Evolutionary conservation across 1,140 invertebrate species (phyloP), one percentile per base, ranked within the genome.

Genomic region (Paraescarpia echinospica): DNA sequence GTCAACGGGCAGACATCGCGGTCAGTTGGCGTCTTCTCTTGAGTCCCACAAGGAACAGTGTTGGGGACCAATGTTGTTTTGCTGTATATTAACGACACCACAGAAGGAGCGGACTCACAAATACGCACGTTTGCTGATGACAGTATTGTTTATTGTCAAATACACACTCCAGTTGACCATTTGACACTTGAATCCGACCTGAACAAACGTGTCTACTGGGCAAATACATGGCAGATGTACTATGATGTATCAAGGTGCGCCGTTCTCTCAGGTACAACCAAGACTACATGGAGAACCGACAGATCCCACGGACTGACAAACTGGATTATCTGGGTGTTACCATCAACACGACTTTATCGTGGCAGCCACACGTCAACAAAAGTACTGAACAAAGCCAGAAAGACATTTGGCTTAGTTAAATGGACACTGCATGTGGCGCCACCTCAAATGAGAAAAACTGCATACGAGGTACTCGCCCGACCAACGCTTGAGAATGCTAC

Each of bases 331-430:
- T 41, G 41, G 41, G 12, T 12, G 89, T 90, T 90, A 90, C 33
- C 89, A 90, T 90, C 35, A 33, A 90, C 1, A 34, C 89, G 14
- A 90, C 14, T 4, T 90, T 90, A 90, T 90, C 89, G 1, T 90
- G n/a, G 89, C 89, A 90, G 33, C 89, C 89, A 33, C 89, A 90
- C 35, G 27, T 90, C 33, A 33, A 33, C 89, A 41, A 89, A 89
- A 31, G 89, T 89, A 31, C 89, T 14, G n/a, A 90, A 34, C 89
- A 90, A 90, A n/a, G 33, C 89, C 89, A 41, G 41, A 41, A 90
- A 5, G 89, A 35, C 33, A 22, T 4, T 90, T 90, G 33, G 89
- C 89, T 33, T 90, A 90, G 18, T 90, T 35, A 90, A 90, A 31
- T 2, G 89, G 33, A 90, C 89, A 6, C 22, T 31, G n/a, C 33